Evolutionary conservation across 2,797 vertebrate species (phyloP).

Genomic region (Mus minutoides): DNA sequence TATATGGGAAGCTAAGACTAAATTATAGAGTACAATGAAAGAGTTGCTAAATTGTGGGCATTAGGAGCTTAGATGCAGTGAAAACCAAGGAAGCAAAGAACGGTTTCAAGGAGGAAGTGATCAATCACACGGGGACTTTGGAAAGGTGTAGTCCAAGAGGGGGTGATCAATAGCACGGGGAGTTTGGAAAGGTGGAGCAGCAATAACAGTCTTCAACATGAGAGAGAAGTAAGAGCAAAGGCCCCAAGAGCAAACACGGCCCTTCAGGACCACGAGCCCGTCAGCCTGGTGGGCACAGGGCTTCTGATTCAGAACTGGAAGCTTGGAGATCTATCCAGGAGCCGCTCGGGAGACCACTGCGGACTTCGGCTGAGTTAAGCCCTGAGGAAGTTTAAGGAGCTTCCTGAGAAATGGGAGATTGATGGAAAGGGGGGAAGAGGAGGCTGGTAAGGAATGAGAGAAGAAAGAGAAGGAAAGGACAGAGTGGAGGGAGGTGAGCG

Average conservation of each 20-base stretch:
- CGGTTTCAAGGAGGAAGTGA: background rate
- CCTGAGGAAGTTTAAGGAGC: background rate
- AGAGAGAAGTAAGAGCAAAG: background rate
- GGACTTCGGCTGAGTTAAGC: background rate
- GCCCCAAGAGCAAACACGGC: background rate
- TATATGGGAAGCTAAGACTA: slow-evolving; percentile 39
- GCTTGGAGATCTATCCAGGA: background rate
- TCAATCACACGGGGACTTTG: background rate
- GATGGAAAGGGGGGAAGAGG: background rate
- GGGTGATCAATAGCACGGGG: background rate
- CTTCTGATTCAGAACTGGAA: background rate
- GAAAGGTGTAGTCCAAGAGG: background rate
- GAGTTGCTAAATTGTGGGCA: background rate
- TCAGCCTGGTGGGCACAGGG: no score
- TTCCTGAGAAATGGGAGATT: background rate
- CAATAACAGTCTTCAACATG: background rate
- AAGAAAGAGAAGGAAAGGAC: background rate
- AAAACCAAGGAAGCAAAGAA: slow-evolving; percentile 39
- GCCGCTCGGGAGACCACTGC: background rate
- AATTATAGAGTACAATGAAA: slow-evolving; percentile 20
- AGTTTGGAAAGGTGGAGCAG: background rate
- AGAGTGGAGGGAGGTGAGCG: background rate
- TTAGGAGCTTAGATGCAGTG: background rate
- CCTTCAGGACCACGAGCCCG: background rate
- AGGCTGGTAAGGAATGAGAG: background rate